Conservation (phyloP, 30 jellyfish, hydroid and myxozoan species). For the Cassiopea andromeda region DNA sequence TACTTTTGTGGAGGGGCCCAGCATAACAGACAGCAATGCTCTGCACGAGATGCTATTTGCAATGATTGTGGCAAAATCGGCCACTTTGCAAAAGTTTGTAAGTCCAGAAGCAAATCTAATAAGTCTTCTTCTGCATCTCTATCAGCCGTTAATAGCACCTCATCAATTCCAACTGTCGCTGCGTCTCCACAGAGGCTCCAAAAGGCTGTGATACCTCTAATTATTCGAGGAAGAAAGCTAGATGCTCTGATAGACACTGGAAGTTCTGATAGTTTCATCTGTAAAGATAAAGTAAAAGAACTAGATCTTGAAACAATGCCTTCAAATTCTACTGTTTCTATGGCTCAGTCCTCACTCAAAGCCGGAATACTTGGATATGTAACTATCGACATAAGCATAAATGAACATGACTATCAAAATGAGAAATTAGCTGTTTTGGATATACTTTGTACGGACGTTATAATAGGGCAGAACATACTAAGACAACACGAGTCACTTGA, state of each 20-base stretch:
- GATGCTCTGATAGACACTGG: too few species aligned
- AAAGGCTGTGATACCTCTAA: background rate
- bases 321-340: slow-evolving; percentile 25
- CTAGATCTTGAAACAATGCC: background rate
- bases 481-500: slow-evolving; percentile 22
- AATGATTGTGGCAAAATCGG: slow-evolving; percentile 14
- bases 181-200: slow-evolving; percentile 28
- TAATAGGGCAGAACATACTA: slow-evolving; percentile 53
- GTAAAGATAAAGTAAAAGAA: background rate
- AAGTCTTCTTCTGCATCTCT: slow-evolving; percentile 24
- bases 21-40: slow-evolving; percentile 7
- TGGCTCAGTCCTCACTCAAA: slow-evolving; percentile 38
- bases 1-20: slow-evolving; percentile 22
- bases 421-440: slow-evolving; percentile 9
- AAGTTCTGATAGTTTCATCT: slow-evolving; percentile 39
- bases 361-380: slow-evolving; percentile 33
- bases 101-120: background rate
- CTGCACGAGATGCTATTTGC: slow-evolving; percentile 9
- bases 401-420: background rate
- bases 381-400: slow-evolving; percentile 2
- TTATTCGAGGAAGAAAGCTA: background rate
- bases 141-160: background rate
- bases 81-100: slow-evolving; percentile 14
- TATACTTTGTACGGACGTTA: slow-evolving; percentile 38
- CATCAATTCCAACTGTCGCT: slow-evolving; percentile 1